These are phyloP conservation scores for Euleptes europaea DNA, from an alignment of 2,113 vertebrate species.

Conservation along the genomic window DNA sequence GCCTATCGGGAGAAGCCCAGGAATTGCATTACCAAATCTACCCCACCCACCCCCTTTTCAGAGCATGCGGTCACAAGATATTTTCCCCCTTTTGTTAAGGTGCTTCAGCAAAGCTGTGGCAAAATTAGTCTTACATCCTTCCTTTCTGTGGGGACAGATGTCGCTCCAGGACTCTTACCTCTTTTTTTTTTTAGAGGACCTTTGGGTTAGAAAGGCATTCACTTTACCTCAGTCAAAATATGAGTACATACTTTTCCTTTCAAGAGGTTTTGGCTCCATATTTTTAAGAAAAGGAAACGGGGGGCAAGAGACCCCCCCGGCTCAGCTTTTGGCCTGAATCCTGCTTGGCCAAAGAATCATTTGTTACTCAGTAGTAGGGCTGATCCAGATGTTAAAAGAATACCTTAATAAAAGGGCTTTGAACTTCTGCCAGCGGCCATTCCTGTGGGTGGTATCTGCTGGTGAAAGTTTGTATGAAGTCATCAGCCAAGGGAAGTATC, in stretches of 20 bases:
- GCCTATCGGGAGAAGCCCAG: not conserved
- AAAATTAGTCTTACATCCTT: too few species aligned
- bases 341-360: slow-evolving; percentile 12
- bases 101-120: too few species aligned
- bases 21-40: not conserved
- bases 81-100: not conserved
- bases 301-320: not conserved
- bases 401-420: slow-evolving; percentile 52
- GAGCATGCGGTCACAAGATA: not conserved
- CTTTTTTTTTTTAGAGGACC: too few species aligned
- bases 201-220: too few species aligned
- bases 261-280: too few species aligned
- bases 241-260: too few species aligned
- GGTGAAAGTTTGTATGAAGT: not conserved
- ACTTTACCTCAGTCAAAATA: too few species aligned
- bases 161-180: too few species aligned
- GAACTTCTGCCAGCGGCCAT: slow-evolving; percentile 55
- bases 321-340: not conserved
- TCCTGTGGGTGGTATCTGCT: slow-evolving; percentile 29
- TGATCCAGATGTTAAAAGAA: slow-evolving; percentile 65
- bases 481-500: not conserved
- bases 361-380: slow-evolving; percentile 56
- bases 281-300: too few species aligned
- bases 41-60: not conserved
- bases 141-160: too few species aligned